These are phyloP conservation scores for Tupaia chinensis DNA, from an alignment of 2,113 vertebrate genomes.

Conservation along the genomic window DNA sequence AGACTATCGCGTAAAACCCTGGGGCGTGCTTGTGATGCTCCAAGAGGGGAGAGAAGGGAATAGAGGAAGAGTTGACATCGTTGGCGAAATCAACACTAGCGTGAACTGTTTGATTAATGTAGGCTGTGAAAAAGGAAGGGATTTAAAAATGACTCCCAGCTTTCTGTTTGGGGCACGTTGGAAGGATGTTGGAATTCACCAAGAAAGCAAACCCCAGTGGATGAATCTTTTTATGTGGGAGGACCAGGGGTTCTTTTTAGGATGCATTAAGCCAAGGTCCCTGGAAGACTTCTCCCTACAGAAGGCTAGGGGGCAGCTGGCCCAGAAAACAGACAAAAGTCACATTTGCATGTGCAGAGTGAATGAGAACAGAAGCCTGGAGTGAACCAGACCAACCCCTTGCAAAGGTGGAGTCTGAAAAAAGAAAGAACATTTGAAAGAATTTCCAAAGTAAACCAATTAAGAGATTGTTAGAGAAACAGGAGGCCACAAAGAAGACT, in stretches of 20 bases:
- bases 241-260: no score
- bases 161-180: background rate
- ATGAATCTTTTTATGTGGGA: background rate
- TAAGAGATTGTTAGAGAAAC: background rate
- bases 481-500: background rate
- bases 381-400: background rate
- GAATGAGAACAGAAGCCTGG: background rate
- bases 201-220: background rate
- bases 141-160: background rate
- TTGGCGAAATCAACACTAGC: background rate
- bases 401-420: background rate
- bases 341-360: background rate
- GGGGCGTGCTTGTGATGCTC: no score
- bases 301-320: background rate
- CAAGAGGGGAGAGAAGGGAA: no score
- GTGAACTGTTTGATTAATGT: background rate
- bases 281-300: background rate
- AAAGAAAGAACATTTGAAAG: background rate
- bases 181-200: background rate
- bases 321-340: background rate
- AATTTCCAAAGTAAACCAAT: background rate
- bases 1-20: background rate
- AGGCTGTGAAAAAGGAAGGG: background rate
- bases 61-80: background rate
- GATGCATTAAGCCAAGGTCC: background rate